phyloP scores from a whole-genome alignment of 2,113 vertebrate species.

The Podocnemis expansa region DNA sequence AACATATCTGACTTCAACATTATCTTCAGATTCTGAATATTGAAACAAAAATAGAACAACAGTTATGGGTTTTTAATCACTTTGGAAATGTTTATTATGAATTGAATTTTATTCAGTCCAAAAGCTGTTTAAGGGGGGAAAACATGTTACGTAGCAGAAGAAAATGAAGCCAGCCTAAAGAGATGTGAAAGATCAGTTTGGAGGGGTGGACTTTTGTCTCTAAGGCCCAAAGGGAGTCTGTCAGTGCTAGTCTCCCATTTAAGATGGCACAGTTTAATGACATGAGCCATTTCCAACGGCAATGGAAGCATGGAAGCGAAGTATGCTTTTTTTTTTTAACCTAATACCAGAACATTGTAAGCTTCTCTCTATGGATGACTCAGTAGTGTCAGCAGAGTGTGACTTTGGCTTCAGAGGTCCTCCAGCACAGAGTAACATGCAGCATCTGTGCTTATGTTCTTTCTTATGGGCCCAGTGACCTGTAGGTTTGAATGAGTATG shows the following conservation, averaged over 20 bases:
- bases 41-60: not conserved
- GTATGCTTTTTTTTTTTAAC: not conserved
- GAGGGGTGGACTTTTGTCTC: conserved; percentile 5
- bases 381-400: not conserved
- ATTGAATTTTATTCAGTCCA: conserved; percentile 26
- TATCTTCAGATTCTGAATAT: not conserved
- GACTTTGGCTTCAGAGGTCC: not conserved
- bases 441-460: not conserved
- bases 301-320: not conserved
- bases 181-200: not conserved
- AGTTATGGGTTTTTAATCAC: not conserved
- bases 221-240: not conserved
- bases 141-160: not conserved
- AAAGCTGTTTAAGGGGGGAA: conserved; percentile 33
- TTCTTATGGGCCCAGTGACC: not conserved
- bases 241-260: not conserved
- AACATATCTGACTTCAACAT: not conserved
- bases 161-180: not conserved
- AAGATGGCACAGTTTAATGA: not conserved
- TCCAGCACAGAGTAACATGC: rapidly evolving
- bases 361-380: not conserved
- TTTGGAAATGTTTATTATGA: not conserved
- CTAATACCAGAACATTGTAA: not conserved
- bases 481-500: not conserved
- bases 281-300: not conserved